These are phyloP conservation scores for Mesoclemmys tuberculata DNA, from an alignment of 2,113 vertebrate species.

Conservation along the genomic window DNA sequence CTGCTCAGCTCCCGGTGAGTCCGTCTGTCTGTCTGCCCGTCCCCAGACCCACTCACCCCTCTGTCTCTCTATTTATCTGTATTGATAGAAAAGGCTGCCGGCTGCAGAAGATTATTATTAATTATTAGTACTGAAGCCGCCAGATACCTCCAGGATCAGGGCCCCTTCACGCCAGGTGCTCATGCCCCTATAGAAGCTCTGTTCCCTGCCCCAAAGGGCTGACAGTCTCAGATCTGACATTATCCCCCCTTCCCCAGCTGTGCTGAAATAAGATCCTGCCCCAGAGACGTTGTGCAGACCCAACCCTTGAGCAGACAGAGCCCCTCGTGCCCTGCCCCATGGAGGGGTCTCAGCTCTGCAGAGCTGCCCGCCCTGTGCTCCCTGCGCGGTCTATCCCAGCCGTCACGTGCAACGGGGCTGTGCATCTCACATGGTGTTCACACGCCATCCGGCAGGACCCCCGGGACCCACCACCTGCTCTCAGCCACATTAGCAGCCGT, in stretches of 20 bases:
- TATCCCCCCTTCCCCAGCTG: not conserved
- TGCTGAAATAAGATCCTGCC: not conserved
- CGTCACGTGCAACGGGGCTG: not conserved
- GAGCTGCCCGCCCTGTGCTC: not conserved
- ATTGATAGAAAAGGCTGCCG: too few relatives aligned
- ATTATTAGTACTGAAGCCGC: not conserved
- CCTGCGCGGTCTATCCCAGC: not conserved
- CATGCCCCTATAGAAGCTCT: not conserved
- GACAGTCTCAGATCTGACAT: not conserved
- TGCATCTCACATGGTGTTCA: not conserved
- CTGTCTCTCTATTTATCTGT: too few relatives aligned
- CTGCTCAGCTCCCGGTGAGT: not conserved
- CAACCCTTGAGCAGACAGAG: not conserved
- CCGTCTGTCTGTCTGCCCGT: not conserved
- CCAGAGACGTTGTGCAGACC: not conserved
- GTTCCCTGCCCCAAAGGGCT: not conserved
- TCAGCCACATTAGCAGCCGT: rapidly evolving
- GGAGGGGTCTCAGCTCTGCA: not conserved
- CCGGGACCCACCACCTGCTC: not conserved
- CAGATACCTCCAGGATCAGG: not conserved
- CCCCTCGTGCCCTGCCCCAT: not conserved
- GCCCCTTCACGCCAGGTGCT: not conserved
- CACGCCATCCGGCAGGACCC: not conserved
- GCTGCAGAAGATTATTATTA: not conserved
- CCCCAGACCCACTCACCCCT: not conserved